Evolutionary conservation across 2,888 invertebrate species (phyloP).

Genomic region (Acanthosepion esculentum): DNA sequence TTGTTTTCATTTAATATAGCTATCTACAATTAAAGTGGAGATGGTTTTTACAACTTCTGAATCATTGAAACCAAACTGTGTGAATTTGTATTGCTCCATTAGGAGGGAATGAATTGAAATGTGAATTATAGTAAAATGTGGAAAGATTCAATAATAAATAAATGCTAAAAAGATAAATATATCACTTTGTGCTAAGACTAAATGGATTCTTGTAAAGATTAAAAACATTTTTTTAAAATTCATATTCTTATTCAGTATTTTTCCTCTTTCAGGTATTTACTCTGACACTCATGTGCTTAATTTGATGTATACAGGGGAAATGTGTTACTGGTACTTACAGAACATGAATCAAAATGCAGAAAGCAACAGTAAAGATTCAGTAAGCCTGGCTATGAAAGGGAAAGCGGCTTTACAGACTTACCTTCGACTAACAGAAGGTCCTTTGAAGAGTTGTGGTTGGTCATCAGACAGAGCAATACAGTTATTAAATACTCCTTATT

Average conservation of each 20-base stretch:
- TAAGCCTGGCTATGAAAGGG: constrained; percentile 52
- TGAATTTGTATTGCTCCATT: too few relatives aligned
- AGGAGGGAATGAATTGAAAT: too few relatives aligned
- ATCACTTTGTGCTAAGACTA: too few relatives aligned
- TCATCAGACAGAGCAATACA: constrained; percentile 60
- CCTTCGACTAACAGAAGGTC: constrained; percentile 59
- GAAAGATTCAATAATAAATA: too few relatives aligned
- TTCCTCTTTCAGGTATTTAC: constrained; percentile 64
- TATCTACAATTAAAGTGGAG: too few relatives aligned
- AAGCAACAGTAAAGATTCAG: background rate
- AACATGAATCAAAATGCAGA: constrained; percentile 3
- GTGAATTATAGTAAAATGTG: too few relatives aligned
- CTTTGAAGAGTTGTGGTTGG: constrained; percentile 62
- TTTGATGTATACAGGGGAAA: constrained; percentile 72
- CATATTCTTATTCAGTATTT: background rate
- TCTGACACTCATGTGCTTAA: constrained; percentile 71
- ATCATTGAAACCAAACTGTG: too few relatives aligned
- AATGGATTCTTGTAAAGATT: background rate
- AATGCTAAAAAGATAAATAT: too few relatives aligned
- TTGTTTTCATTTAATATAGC: too few relatives aligned
- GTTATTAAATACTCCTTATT: constrained; percentile 52
- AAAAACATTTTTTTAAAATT: constrained; percentile 45
- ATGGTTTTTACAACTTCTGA: too few relatives aligned
- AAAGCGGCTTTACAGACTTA: constrained; percentile 58
- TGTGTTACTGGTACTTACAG: constrained; percentile 68